Evolutionary conservation across 2,113 vertebrate genomes (phyloP), one percentile per base, ranked within the genome.

Genomic region (Callocephalon fimbriatum): DNA sequence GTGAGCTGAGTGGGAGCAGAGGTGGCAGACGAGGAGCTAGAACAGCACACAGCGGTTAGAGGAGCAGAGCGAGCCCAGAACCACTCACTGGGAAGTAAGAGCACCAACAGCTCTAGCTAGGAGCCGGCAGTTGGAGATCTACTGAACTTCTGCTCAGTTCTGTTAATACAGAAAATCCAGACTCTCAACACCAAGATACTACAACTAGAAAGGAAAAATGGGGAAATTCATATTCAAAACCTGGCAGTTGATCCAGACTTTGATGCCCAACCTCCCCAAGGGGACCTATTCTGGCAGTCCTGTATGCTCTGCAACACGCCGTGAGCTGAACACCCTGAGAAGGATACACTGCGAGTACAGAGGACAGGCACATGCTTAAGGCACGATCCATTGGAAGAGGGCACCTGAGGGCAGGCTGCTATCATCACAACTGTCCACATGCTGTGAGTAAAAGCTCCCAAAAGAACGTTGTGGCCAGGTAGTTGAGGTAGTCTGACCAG

Each of bases 71-170:
- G 2, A 94, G 16, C 78, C 61, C 22, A 31, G 56, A 93, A 91
- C 32, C 62, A 90, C 71, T 88, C 73, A 73, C 70, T 76, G 85
- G 31, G 21, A 82, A 14, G 51, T 38, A 85, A 90, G 32, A 90
- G 47, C 74, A 85, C 48, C 66, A 77, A 81, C 75, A 97, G 94
- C 88, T 95, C 90, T 56, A 92, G 61, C 70, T 90, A 94, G 59
- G 66, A 95, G 70, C 53, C 38, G 0, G 35, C 48, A 59, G 42
- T 0, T 95, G 65, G 80, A 96, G n/a, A 86, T 78, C 81, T 95
- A 53, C 67, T 82, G 58, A 80, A 73, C 21, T 31, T 90, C 72
- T 61, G 68, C 51, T n/a, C 74, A 81, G 68, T 91, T 76, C 80
- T 90, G 65, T 58, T 87, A 90, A 85, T 21, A 47, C 19, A 66